Conservation (phyloP, 2,888 invertebrate genomes). For the Latrodectus hesperus region DNA sequence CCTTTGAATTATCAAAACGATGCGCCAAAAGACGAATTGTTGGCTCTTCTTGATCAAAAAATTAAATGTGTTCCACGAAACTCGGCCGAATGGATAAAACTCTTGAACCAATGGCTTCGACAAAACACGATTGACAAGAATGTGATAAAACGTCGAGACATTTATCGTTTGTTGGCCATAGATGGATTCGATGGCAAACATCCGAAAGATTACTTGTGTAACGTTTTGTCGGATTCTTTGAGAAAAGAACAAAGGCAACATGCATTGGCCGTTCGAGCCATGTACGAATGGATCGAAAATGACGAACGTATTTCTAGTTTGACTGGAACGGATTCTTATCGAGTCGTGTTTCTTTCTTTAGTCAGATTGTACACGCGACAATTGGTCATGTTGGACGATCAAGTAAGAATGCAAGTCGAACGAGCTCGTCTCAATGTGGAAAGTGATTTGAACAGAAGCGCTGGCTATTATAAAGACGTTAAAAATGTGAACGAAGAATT, state of each 20-base stretch:
- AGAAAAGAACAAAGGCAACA: background rate
- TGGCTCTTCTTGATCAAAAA: background rate
- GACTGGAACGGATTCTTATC: too few relatives aligned
- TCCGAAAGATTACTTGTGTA: background rate
- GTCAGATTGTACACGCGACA: too few relatives aligned
- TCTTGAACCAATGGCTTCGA: constrained; percentile 7
- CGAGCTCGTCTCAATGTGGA: too few relatives aligned
- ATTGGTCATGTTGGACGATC: too few relatives aligned
- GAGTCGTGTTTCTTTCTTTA: too few relatives aligned
- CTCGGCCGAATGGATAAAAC: background rate
- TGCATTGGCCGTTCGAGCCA: background rate
- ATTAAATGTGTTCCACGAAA: background rate
- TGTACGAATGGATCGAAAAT: background rate
- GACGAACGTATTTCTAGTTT: too few relatives aligned
- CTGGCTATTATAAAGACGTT: too few relatives aligned
- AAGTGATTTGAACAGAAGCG: too few relatives aligned
- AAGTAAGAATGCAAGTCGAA: too few relatives aligned
- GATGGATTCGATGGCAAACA: constrained; percentile 33
- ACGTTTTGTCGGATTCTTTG: background rate
- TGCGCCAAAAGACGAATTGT: background rate
- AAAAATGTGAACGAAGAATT: too few relatives aligned
- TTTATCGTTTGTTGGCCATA: constrained; percentile 21
- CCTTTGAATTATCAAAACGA: background rate
- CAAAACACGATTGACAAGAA: constrained; percentile 2
- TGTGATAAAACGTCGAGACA: constrained; percentile 1